A percentile compares a stretch with the other conserved stretches of the same genome.
phyloP scores from a whole-genome alignment of 2,113 vertebrate genomes.

The Orthonyx spaldingii region DNA sequence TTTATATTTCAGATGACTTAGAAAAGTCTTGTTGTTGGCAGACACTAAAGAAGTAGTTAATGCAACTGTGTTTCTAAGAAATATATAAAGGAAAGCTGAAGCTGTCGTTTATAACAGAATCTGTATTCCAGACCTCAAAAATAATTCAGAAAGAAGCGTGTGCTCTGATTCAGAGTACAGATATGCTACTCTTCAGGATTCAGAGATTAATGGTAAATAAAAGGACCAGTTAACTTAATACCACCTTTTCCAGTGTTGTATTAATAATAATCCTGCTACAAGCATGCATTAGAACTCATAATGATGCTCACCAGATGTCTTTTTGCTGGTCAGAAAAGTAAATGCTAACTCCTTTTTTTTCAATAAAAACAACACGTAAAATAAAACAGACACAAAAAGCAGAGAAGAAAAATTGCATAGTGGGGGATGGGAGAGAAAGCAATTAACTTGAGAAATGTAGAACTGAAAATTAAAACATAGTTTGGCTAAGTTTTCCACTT shows the following conservation, averaged over 20 bases:
- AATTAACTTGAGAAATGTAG: conserved; percentile 45
- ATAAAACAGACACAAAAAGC: neutral
- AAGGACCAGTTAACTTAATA: neutral
- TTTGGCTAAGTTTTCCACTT: conserved; percentile 21
- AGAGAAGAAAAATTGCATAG: conserved; percentile 6
- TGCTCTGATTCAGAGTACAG: neutral
- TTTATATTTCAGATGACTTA: neutral
- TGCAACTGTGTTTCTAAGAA: neutral
- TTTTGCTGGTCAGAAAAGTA: conserved; percentile 3
- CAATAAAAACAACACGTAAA: conserved; percentile 20
- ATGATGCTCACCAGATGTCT: conserved; percentile 33
- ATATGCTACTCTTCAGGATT: neutral
- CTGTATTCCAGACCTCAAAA: neutral
- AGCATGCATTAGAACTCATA: neutral
- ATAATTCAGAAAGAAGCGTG: neutral
- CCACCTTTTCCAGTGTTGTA: conserved; percentile 8
- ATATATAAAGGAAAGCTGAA: neutral
- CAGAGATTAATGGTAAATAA: conserved; percentile 12
- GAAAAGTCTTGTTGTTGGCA: neutral
- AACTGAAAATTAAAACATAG: conserved; percentile 25
- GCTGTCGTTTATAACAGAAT: neutral
- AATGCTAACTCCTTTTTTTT: neutral
- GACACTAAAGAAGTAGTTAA: neutral
- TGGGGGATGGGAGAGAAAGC: neutral
- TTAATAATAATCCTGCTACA: conserved; percentile 5